Evolutionary conservation across 1,140 invertebrate species (phyloP), one percentile per base, ranked within the genome.

Genomic region (Nasonia longicornis): DNA sequence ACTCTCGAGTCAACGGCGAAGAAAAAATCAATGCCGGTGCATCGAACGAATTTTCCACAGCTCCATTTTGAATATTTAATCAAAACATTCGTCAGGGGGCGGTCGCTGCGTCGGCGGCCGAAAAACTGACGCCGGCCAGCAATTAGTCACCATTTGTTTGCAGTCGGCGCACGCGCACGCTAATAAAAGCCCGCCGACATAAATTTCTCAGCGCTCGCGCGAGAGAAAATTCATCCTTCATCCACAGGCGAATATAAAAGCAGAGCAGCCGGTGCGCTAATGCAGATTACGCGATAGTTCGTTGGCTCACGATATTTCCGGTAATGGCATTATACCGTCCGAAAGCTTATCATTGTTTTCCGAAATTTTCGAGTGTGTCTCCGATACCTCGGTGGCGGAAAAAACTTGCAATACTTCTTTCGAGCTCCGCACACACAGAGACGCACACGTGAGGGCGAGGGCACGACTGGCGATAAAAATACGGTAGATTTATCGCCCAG

Each of bases 61-160:
- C 64, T 67, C 10, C 42, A 52, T 26, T 71, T 42, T 42, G 31
- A 71, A 71, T 71, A 42, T 71, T 71, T 42, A 31, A 74, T 75
- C 48, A 35, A 63, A 75, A 31, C 73, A 63, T 75, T 63, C 31
- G 48, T 75, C 48, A 52, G 16, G 3, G 4, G 4, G 3, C 38
- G 31, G 11, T 16, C 72, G 11, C 38, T 10, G 63, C 63, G 22
- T 20, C 63, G 3, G 8, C n/a, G 14, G 14, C n/a, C 63, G n/a
- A 74, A 58, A 58, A 63, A 35, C 45, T 35, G 16, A 73, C 38
- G 71, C 4, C 35, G 31, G 6, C 10, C 35, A 35, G 48, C 73
- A 75, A 75, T 75, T 75, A 75, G 73, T 75, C 73, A 35, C 26
- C 73, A 63, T 75, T 75, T 75, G 29, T 75, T 75, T 63, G 73